Evolutionary conservation across 2,888 invertebrate species (phyloP), one percentile per base, ranked within the genome.

Genomic region (Malachius bipustulatus): DNA sequence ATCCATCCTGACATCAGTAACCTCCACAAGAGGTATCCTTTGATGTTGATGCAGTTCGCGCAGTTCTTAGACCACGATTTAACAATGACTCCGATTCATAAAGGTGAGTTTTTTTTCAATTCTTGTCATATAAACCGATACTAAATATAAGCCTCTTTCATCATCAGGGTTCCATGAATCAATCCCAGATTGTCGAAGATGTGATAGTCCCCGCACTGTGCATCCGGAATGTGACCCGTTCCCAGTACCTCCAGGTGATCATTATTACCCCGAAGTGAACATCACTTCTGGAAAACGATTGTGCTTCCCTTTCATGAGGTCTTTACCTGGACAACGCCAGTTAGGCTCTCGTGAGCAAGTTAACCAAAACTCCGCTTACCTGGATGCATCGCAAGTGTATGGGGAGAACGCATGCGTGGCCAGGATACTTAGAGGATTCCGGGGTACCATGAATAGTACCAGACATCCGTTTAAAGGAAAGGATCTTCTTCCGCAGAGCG

Each of bases 171-270:
- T 87, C 68, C 82, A 82, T 56, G 85, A 89, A 50, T 87, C 88
- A 0, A 88, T 91, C 45, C 84, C 91, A 0, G 82, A 87, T 54
- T 91, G 91, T 50, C 72, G 89, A 28, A 73, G 84, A 0, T 94
- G 94, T 55, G 87, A 93, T 54, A 87, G 91, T 0, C 71, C 80
- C 0, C 69, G 80, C 32, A 84, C 84, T 0, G 88, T 93, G 1
- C 93, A 93, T 57, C 88, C 89, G 0, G 91, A 93, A 55, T 94
- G 94, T 56, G 82, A 84, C 65, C 94, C 94, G 0, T 88, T 94
- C 65, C 82, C 82, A 0, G 79, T 94, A 0, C 93, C 91, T 0
- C 60, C 78, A 0, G 82, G 85, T 1, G 94, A 94, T 60, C 84
- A 88, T 41, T 88, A 81, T 61, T 94, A 89, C 57, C 87, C 90